Evolutionary conservation across 1,140 invertebrate species (phyloP).

Genomic region (Penaeus japonicus): DNA sequence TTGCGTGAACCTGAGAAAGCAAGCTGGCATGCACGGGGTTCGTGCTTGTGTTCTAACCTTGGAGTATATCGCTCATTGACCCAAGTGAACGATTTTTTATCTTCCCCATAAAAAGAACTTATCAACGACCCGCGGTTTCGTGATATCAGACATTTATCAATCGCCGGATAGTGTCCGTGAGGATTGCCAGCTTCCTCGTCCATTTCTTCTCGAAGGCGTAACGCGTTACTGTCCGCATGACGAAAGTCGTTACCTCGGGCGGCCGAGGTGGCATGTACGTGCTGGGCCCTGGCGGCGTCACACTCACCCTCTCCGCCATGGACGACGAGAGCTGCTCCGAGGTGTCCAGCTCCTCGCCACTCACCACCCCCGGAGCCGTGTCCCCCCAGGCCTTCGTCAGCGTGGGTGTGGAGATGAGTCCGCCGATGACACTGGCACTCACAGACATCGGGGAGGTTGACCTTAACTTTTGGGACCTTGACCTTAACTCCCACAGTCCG

Average conservation of each 20-base stretch:
- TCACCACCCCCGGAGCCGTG: constrained; percentile 63
- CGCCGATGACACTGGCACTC: constrained; percentile 63
- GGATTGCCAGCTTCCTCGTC: constrained; percentile 34
- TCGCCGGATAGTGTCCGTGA: constrained; percentile 25
- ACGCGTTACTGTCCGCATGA: constrained; percentile 13
- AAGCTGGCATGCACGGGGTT: background rate
- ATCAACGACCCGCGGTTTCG: background rate
- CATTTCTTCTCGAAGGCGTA: background rate
- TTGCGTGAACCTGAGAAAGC: too few relatives aligned
- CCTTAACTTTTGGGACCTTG: constrained; percentile 82
- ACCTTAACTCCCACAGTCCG: constrained; percentile 65
- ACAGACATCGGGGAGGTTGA: constrained; percentile 75
- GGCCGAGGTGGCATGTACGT: constrained; percentile 22
- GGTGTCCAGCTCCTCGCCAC: constrained; percentile 73
- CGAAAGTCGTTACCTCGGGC: constrained; percentile 25
- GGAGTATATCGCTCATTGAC: background rate
- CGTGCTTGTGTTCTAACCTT: background rate
- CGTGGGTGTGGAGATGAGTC: constrained; percentile 45
- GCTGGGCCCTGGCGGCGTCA: constrained; percentile 22
- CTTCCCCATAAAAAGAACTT: background rate
- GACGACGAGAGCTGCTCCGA: constrained; percentile 77
- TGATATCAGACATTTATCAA: background rate
- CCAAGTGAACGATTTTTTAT: background rate
- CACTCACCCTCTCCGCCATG: constrained; percentile 62
- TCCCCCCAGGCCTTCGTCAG: constrained; percentile 60